Evolutionary conservation across 1,140 invertebrate genomes (phyloP), one percentile per base, ranked within the genome.

Genomic region (Aphaenogaster rudis): DNA sequence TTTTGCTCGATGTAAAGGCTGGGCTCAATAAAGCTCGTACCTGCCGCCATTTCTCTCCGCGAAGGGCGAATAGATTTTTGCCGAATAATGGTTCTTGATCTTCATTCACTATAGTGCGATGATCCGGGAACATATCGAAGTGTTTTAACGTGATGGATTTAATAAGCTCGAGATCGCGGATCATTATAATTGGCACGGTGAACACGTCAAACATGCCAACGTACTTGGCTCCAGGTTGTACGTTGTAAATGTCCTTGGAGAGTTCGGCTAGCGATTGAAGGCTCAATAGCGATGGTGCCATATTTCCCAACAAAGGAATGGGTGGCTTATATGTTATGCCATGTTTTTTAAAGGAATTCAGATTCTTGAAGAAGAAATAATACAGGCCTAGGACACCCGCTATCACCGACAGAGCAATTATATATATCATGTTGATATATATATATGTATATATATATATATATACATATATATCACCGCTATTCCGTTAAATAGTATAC

Each of bases 71-170:
- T 1, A 95, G 82, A 74, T 92, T 94, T 15, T 86, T 90, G 7
- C 89, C 91, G 11, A 94, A 92, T 7, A 94, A 33, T 0, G 89
- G 91, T 57, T 95, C 94, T 28, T 87, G 85, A 36, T 90, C 77
- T 11, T 87, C 50, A 8, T 88, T 78, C 0, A 92, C 87, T 54
- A 93, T 88, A 1, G 67, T 80, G 1, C 86, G 82, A 79, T 94
- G 93, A 86, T 96, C 92, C 3, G 88, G 64, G 82, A 96, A 96
- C 57, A 91, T 81, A 21, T 94, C 92, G 82, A 96, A 96, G 84
- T 96, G 92, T 45, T 95, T 95, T 5, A 95, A 90, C 8, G 93
- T 77, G n/a, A 95, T 92, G 9, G 92, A 90, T 42, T 95, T 94
- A 3, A 95, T 94, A 0, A 95, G 80, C 13, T 95, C 93, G 0